phyloP scores from a whole-genome alignment of 1,140 invertebrate genomes.

The Drosophila auraria region DNA sequence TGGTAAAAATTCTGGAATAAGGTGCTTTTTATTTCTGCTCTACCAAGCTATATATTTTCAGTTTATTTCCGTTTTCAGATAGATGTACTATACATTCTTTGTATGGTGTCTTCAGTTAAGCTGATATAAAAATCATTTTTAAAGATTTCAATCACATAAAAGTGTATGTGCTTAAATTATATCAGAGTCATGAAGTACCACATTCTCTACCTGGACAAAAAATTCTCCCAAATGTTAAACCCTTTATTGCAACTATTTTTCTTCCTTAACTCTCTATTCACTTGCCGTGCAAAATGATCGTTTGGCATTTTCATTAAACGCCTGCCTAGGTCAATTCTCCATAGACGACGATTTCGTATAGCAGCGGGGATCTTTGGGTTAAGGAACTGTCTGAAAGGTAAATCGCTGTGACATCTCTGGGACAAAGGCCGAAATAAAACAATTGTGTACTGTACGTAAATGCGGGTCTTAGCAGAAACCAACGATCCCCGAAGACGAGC shows the following conservation, averaged over 20 bases:
- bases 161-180: neutral
- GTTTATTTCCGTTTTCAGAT: neutral
- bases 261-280: slow-evolving; percentile 5
- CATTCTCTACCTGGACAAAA: neutral
- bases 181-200: neutral
- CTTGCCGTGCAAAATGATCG: slow-evolving; percentile 54
- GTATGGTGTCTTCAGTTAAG: neutral
- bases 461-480: slow-evolving; percentile 52
- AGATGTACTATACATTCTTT: no score
- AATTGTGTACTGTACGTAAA: slow-evolving; percentile 67
- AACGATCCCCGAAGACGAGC: slow-evolving; percentile 13
- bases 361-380: slow-evolving; percentile 43
- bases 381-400: slow-evolving; percentile 51
- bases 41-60: neutral
- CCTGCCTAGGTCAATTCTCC: slow-evolving; percentile 60
- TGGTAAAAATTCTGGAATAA: neutral
- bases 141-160: no score
- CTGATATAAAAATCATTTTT: no score
- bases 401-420: slow-evolving; percentile 60
- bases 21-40: neutral
- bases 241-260: neutral
- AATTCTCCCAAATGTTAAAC: neutral
- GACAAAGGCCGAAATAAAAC: slow-evolving; percentile 54
- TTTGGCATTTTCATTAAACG: slow-evolving; percentile 78
- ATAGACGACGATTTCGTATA: slow-evolving; percentile 50